These are phyloP conservation scores for Neosilurus mollespiculum DNA, from an alignment of 2,797 vertebrate species.

Conservation along the genomic window DNA sequence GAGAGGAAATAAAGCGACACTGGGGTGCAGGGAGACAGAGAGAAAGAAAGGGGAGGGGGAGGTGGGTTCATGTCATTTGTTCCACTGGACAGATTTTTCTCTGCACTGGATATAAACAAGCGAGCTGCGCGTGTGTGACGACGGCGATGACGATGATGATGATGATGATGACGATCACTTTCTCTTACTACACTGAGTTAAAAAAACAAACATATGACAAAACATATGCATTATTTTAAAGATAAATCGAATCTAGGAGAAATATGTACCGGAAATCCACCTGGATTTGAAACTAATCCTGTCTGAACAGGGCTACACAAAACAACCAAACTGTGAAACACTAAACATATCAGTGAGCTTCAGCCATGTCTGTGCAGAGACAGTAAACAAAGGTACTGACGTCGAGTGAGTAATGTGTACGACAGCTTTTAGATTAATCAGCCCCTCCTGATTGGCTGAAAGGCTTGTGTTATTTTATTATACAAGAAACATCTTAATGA, in stretches of 20 bases:
- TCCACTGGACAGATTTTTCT: background rate
- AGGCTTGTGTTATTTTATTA: background rate
- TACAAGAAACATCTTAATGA: background rate
- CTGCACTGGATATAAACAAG: background rate
- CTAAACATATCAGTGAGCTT: background rate
- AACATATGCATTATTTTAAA: background rate
- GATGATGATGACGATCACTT: background rate
- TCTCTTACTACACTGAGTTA: background rate
- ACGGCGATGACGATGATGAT: background rate
- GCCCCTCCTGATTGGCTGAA: background rate
- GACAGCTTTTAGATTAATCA: background rate
- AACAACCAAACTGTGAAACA: background rate
- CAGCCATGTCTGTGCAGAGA: background rate
- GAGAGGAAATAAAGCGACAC: slow-evolving; percentile 13
- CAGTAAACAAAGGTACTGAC: background rate
- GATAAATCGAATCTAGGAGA: background rate
- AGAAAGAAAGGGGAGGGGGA: background rate
- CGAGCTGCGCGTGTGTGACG: background rate
- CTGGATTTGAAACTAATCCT: background rate
- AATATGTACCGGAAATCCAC: background rate
- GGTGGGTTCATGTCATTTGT: slow-evolving; percentile 3
- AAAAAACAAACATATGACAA: background rate
- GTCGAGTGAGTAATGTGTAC: background rate
- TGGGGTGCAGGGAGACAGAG: background rate
- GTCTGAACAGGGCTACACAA: background rate